These are phyloP conservation scores for Leptobrachium ailaonicum DNA, from an alignment of 2,113 vertebrate species.

Conservation along the genomic window DNA sequence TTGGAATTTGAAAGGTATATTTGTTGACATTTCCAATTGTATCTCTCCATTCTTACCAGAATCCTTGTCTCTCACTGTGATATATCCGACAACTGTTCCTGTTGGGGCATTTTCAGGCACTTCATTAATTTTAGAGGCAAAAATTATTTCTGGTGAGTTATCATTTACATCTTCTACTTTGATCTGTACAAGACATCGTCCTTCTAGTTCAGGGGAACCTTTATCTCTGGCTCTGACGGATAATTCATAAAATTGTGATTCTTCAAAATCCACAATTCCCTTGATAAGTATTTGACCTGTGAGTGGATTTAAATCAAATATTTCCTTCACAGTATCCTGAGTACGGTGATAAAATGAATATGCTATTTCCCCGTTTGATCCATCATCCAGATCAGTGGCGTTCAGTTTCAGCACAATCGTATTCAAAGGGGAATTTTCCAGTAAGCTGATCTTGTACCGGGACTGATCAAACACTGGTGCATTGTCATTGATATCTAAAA, in stretches of 20 bases:
- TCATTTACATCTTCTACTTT: slow-evolving; percentile 73
- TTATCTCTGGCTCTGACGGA: slow-evolving; percentile 77
- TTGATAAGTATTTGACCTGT: slow-evolving; percentile 74
- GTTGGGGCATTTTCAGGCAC: slow-evolving; percentile 71
- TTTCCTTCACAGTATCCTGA: slow-evolving; percentile 59
- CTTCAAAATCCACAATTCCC: slow-evolving; percentile 76
- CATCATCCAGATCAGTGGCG: slow-evolving; percentile 72
- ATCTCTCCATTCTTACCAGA: slow-evolving; percentile 73
- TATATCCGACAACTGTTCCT: slow-evolving; percentile 77
- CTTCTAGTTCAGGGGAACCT: slow-evolving; percentile 78
- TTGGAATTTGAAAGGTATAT: slow-evolving; percentile 77
- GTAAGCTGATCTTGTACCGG: slow-evolving; percentile 63
- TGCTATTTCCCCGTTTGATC: slow-evolving; percentile 72
- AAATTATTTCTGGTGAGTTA: slow-evolving; percentile 69
- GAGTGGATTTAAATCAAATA: slow-evolving; percentile 70
- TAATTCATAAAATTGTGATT: slow-evolving; percentile 75
- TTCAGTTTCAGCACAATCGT: slow-evolving; percentile 68
- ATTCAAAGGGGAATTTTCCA: slow-evolving; percentile 65
- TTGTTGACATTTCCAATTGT: slow-evolving; percentile 66
- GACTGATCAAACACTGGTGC: slow-evolving; percentile 70
- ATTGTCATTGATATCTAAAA: slow-evolving; percentile 83
- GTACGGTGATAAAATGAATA: slow-evolving; percentile 77
- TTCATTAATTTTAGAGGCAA: slow-evolving; percentile 70
- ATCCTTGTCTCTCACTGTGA: slow-evolving; percentile 77
- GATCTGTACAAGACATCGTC: slow-evolving; percentile 73